Evolutionary conservation across 2,113 vertebrate species (phyloP), one percentile per base, ranked within the genome.

Genomic region (Eupsittula cactorum): DNA sequence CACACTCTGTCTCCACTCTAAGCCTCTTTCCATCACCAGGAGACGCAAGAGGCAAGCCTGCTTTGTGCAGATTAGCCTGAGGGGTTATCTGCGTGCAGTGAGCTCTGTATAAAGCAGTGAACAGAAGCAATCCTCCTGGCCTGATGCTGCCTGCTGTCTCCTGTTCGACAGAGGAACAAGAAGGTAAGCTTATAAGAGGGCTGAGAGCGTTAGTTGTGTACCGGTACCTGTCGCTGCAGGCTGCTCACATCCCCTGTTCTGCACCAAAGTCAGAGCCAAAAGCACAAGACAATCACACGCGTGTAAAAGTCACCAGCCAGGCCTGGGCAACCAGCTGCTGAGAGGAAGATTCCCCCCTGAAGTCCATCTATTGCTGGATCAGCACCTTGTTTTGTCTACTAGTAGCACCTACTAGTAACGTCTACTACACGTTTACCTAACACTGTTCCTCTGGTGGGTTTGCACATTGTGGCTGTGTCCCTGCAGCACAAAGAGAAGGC

Each of bases 401-500:
- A 62, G 86, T 73, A 42, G 18, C 71, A 29, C 8, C 0, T 39
- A 42, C 79, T 60, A 85, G 86, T 37, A n/a, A 63, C 21, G 47
- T 21, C 92, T 92, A 35, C 71, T n/a, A 41, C 68, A 55, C 16
- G 0, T 88, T 83, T 44, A 8, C 82, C 77, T 90, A 95, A 78
- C 4, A 35, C 81, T 81, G 88, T 31, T 88, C 71, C 95, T 92
- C 93, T 70, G 85, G 46, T 46, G 35, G 86, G 42, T 86, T 71
- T 92, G 90, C 78, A 77, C 74, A 1, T 42, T 4, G 71, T 79
- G 93, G 78, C 87, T 47, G 77, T 74, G 89, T 90, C 90, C 96
- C 89, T 87, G 94, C 94, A 89, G 92, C 90, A 55, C 91, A 92
- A 33, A 82, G 11, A 86, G 87, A 94, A 95, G 95, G 82, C 88